Percentiles rank a stretch among this genome's conserved stretches.
Conservation (phyloP, 2,888 invertebrate species). For the Eugnorisma glareosa region DNA sequence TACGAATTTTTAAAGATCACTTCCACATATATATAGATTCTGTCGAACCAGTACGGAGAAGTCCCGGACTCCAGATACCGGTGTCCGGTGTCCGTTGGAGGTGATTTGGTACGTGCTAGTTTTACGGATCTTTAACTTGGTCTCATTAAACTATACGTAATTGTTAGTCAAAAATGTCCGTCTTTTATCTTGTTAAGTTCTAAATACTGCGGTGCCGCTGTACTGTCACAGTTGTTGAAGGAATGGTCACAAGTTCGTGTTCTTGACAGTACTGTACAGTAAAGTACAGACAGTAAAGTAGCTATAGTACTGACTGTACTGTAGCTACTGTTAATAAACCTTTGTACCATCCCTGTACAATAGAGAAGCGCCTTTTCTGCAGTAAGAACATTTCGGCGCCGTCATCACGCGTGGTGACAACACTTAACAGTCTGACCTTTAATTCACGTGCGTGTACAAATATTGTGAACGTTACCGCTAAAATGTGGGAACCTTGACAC, state of each 20-base stretch:
- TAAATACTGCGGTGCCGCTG: not conserved
- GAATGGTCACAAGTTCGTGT: not conserved
- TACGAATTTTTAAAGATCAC: not conserved
- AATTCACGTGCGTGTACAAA: conserved; percentile 32
- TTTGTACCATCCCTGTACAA: not conserved
- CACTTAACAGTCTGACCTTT: conserved; percentile 23
- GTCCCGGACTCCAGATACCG: not conserved
- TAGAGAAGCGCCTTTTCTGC: not conserved
- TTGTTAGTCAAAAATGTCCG: not conserved
- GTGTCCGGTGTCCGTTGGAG: not conserved
- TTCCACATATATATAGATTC: not conserved
- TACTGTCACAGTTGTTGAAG: not conserved
- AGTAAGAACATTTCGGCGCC: not conserved
- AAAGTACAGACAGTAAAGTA: too few relatives aligned
- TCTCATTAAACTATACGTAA: not conserved
- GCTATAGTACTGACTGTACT: too few relatives aligned
- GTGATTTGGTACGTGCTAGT: not conserved
- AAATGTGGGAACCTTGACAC: conserved; percentile 44
- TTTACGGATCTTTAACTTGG: not conserved
- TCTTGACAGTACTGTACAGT: too few relatives aligned
- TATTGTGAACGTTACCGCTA: conserved; percentile 29
- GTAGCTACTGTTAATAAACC: not conserved
- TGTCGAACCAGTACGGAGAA: not conserved
- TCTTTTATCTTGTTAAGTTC: not conserved
- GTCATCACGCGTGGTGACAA: not conserved